Base-by-base conservation (phyloP, 2,113 vertebrate species). In the Microtus montanus region DNA sequence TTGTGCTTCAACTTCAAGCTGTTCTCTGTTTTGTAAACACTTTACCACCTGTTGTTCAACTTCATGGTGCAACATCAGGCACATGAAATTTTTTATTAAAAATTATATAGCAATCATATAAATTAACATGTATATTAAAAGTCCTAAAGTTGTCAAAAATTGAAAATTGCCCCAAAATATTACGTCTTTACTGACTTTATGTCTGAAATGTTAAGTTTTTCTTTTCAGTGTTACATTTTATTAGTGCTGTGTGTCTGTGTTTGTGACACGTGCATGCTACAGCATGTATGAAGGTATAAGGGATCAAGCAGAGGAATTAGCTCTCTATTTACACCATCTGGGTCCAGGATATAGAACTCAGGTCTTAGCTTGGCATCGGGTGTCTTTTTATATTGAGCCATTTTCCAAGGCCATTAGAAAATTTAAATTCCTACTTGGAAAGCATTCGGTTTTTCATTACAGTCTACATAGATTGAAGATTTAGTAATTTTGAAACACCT, bases 11-110 rank as follows among this genome's bases (percentile, higher is more conserved):
- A 28, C 84, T 78, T 95, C 44, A 77, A 74, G 54, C 24, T 66
- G 41, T 89, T 33, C 54, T 94, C 35, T 19, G 33, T 52, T 86
- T 82, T 74, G 15, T 93, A 95, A 82, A 87, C 77, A n/a, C 71
- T 93, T 85, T 17, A 70, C 52, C 24, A 90, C n/a, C 52, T 96
- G 19, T 82, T 93, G 26, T 12, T 30, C 52, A 70, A 83, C 0
- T 79, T 68, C 38, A 58, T 35, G 41, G 22, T 70, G 4, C 3
- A 68, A 0, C 28, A 91, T 70, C 44, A 93, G 49, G 41, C 79
- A 75, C 3, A 30, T 38, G 41, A 10, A 30, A 68, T n/a, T 63
- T 52, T 70, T 85, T 70, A 2, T 22, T n/a, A 91, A 96, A 54
- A 35, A 5, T 75, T 92, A 3, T 49, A 66, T 91, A 77, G 73